A percentile compares a stretch with the other conserved stretches of the same genome.
Evolutionary conservation across 2,888 invertebrate species (phyloP).

Genomic region (Drosophila koepferae): DNA sequence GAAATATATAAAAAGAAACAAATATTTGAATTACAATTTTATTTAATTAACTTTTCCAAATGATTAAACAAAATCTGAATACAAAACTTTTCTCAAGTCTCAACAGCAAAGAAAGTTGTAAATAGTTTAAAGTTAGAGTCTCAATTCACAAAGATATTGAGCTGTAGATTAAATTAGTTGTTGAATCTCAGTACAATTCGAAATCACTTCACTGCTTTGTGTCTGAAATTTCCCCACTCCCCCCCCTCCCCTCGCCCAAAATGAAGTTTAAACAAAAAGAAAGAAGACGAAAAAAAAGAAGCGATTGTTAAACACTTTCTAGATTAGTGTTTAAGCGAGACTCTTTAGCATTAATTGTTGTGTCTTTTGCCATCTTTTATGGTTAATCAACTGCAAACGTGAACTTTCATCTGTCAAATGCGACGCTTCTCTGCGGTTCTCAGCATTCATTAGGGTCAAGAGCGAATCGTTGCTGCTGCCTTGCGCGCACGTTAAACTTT

Average conservation of each 20-base stretch:
- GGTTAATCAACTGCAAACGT: slow-evolving; percentile 43
- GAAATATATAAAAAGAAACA: neutral
- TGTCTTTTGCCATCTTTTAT: slow-evolving; percentile 37
- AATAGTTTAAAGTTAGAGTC: neutral
- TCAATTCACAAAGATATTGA: neutral
- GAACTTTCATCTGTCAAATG: slow-evolving; percentile 61
- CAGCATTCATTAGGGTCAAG: slow-evolving; percentile 68
- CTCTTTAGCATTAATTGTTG: slow-evolving; percentile 26
- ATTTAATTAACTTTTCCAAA: neutral
- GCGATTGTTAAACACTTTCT: slow-evolving; percentile 17
- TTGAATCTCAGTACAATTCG: neutral
- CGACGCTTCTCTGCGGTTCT: slow-evolving; percentile 19
- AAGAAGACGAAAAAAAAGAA: too few species aligned
- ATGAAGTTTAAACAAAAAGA: neutral
- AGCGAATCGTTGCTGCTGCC: neutral
- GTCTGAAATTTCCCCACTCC: neutral
- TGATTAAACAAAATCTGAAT: neutral
- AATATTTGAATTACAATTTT: neutral
- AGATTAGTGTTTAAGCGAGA: slow-evolving; percentile 16
- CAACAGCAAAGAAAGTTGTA: neutral
- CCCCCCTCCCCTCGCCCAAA: too few species aligned
- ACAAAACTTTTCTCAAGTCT: neutral
- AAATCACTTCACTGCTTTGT: neutral
- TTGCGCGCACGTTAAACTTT: slow-evolving; percentile 52
- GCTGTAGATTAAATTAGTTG: neutral